Evolutionary conservation across 2,797 vertebrate genomes (phyloP).

Genomic region (Phrynocephalus vlangalii): DNA sequence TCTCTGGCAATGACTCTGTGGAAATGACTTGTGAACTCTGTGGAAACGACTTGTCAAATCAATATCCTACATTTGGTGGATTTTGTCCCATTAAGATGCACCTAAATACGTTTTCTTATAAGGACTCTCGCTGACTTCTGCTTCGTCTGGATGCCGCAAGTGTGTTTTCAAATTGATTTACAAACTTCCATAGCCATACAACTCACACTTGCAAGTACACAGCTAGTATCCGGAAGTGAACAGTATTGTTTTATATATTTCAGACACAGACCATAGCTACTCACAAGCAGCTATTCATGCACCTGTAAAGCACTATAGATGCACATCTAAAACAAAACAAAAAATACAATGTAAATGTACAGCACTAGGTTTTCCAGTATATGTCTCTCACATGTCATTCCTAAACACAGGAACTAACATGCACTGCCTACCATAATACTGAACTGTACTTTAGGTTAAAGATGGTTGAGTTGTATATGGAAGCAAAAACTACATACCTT

Average conservation of each 20-base stretch:
- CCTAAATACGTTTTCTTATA: background rate
- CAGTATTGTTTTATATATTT: background rate
- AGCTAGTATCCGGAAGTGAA: background rate
- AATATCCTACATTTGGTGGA: background rate
- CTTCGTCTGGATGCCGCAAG: background rate
- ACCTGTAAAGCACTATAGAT: background rate
- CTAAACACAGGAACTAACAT: background rate
- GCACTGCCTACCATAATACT: background rate
- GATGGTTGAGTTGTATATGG: background rate
- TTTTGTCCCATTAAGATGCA: background rate
- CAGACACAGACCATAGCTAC: background rate
- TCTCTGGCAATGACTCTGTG: background rate
- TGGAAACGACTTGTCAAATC: background rate
- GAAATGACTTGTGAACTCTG: background rate
- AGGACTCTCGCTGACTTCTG: background rate
- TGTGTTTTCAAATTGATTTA: background rate
- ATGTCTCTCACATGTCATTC: background rate
- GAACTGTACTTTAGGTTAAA: background rate
- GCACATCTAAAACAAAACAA: background rate
- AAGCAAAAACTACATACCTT: too few relatives aligned
- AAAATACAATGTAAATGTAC: background rate
- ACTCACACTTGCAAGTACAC: background rate
- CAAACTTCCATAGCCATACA: background rate
- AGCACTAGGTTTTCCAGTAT: background rate
- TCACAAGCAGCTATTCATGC: background rate